Evolutionary conservation across 2,113 vertebrate genomes (phyloP).

Genomic region (Leptocoma aspasia): DNA sequence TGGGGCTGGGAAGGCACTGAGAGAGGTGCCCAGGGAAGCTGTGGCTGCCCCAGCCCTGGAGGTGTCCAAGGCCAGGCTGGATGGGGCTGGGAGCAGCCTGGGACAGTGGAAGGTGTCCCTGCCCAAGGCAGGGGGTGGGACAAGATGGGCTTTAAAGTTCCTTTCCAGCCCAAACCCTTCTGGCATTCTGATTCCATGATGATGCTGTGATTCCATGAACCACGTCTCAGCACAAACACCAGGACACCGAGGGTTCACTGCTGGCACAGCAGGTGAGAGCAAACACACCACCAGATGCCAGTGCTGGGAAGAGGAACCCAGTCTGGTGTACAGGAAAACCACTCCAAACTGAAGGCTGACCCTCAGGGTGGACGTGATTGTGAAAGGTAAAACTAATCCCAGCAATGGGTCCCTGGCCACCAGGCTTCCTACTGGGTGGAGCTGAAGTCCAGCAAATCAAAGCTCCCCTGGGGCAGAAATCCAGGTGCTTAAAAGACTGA

Average conservation of each 20-base stretch:
- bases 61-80: not conserved
- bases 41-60: not conserved
- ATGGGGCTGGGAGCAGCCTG: fast-evolving
- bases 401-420: not conserved
- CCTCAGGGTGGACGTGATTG: not conserved
- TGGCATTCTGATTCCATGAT: not conserved
- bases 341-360: not conserved
- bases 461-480: not conserved
- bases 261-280: not conserved
- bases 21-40: fast-evolving
- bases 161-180: not conserved
- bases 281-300: not conserved
- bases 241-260: not conserved
- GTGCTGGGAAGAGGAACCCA: not conserved
- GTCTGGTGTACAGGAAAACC: not conserved
- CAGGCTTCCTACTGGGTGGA: too few species aligned
- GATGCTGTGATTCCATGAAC: fast-evolving
- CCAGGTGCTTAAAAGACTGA: not conserved
- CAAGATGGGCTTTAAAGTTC: not conserved
- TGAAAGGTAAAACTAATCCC: not conserved
- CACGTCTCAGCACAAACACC: not conserved
- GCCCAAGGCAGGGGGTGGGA: not conserved
- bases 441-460: not conserved
- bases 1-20: not conserved
- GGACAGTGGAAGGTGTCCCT: not conserved